These are phyloP conservation scores for Oceanodroma leucorhoa DNA, from an alignment of 2,797 vertebrate species.

Conservation along the genomic window DNA sequence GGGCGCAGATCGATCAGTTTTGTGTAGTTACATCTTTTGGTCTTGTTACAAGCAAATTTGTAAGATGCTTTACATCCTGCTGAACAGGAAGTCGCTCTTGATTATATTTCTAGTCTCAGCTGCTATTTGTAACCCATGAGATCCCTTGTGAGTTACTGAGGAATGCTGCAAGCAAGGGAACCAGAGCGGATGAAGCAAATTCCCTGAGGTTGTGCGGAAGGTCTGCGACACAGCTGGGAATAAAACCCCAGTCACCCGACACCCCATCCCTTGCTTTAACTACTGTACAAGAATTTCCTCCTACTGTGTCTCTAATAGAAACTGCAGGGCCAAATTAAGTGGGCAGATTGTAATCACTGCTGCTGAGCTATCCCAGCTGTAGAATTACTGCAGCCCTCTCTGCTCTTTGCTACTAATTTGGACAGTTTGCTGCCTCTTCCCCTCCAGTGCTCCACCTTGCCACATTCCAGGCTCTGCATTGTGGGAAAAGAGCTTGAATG, in stretches of 20 bases:
- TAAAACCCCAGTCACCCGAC: background rate
- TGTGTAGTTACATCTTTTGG: background rate
- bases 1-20: rapidly evolving
- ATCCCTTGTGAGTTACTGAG: background rate
- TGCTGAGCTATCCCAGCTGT: background rate
- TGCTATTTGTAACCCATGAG: background rate
- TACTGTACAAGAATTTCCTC: conserved; percentile 20
- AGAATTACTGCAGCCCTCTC: background rate
- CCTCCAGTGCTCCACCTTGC: background rate
- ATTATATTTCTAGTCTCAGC: background rate
- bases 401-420: background rate
- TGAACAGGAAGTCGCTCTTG: background rate
- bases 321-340: background rate
- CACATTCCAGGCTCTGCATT: background rate
- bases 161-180: background rate
- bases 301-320: conserved; percentile 2
- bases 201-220: background rate
- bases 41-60: background rate
- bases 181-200: background rate
- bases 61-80: background rate
- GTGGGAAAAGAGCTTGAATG: background rate
- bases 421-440: conserved; percentile 7
- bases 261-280: background rate
- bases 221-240: conserved; percentile 16
- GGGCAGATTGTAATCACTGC: conserved; percentile 5